These are phyloP conservation scores for Anguilla japonica DNA, from an alignment of 2,113 vertebrate species.

Conservation along the genomic window DNA sequence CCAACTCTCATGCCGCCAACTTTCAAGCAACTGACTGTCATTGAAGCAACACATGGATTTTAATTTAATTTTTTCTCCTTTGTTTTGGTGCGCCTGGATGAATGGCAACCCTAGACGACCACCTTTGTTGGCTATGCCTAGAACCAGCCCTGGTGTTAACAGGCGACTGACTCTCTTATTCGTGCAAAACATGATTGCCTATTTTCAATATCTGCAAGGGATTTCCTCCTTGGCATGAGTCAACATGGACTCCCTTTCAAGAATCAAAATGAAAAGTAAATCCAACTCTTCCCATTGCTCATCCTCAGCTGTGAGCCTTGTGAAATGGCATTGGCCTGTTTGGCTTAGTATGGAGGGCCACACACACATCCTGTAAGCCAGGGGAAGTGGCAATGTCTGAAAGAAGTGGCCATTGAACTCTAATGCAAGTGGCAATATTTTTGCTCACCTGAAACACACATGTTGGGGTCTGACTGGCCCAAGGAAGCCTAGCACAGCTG, in stretches of 20 bases:
- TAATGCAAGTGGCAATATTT: constrained; percentile 62
- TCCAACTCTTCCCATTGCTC: neutral
- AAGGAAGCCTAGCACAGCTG: constrained; percentile 52
- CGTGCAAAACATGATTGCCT: no score
- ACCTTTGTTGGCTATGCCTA: no score
- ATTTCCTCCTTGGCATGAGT: neutral
- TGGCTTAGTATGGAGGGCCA: constrained; percentile 38
- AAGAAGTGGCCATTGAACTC: constrained; percentile 42
- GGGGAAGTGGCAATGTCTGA: constrained; percentile 52
- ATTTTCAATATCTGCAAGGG: neutral
- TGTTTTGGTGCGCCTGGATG: no score
- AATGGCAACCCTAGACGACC: no score
- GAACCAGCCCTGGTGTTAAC: no score
- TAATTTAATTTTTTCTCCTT: no score
- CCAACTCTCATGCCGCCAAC: no score
- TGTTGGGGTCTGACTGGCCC: constrained; percentile 27
- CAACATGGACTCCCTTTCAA: neutral
- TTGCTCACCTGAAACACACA: constrained; percentile 69
- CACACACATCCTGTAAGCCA: constrained; percentile 55
- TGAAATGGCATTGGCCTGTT: neutral
- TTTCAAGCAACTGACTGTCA: no score
- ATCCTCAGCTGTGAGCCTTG: constrained; percentile 12
- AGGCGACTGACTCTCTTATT: no score
- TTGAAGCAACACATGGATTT: no score
- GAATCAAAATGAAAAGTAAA: neutral